Evolutionary conservation across 2,888 invertebrate species (phyloP), one percentile per base, ranked within the genome.

Genomic region (Pollenia angustigena): DNA sequence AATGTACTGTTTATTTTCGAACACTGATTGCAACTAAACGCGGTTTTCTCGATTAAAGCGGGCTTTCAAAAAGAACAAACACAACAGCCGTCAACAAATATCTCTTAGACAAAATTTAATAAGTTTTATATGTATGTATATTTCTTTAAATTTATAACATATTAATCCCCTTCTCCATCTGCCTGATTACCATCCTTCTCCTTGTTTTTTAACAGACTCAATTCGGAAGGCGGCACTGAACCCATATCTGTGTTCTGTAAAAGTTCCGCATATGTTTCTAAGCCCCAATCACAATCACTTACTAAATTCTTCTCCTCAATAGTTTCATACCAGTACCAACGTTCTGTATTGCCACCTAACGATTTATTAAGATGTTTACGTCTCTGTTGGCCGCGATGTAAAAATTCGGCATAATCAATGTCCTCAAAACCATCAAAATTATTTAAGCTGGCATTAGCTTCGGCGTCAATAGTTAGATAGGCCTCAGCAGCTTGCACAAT

Each of bases 331-430:
- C 91, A 90, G 50, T 89, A 84, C 32, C 88, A 69, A 1, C 93
- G 92, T 18, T 91, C 91, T 1, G 90, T 92, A 83, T 92, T 92
- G 0, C 91, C 91, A 44, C 93, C 93, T 64, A 93, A 79, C 0
- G 90, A 91, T 62, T 92, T 91, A 85, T 92, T 93, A 8, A 93
- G 23, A 9, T 91, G 85, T 66, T 89, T 88, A 0, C 93, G 92
- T 0, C 93, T 90, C n/a, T 91, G 88, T 50, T 89, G 88, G 1
- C 92, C 93, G 6, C 93, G 92, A 16, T 89, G 85, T 6, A 93
- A 74, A n/a, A 93, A 91, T n/a, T 93, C 91, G 12, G 91, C 89
- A 46, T 91, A 92, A 4, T 90, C 89, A n/a, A 93, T 89, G 10
- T 87, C 68, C 54, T 90, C 88, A 40, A 91, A 90, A 2, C 89